These are phyloP conservation scores for Sus scrofa DNA, from an alignment of 2,113 vertebrate genomes.

Conservation along the genomic window DNA sequence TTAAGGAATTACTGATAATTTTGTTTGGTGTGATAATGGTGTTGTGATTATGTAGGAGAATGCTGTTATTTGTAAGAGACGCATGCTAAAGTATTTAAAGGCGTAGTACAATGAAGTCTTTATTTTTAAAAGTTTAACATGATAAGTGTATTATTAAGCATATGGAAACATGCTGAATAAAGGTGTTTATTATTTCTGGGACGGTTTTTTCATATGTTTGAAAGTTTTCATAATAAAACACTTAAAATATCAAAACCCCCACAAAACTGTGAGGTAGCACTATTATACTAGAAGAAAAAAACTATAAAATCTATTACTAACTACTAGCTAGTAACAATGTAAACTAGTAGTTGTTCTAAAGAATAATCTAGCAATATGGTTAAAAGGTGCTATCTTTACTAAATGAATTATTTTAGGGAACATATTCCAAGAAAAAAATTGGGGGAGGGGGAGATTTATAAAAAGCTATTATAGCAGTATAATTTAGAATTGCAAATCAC, in stretches of 20 bases:
- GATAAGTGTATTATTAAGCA: constrained; percentile 21
- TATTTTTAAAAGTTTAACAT: constrained; percentile 60
- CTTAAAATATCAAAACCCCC: not conserved
- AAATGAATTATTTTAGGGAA: constrained; percentile 30
- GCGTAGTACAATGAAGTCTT: not conserved
- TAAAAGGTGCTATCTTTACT: constrained; percentile 55
- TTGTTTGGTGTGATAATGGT: not conserved
- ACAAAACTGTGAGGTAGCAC: not conserved
- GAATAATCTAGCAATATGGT: constrained; percentile 35
- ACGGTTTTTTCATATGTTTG: not conserved
- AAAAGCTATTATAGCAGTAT: not conserved
- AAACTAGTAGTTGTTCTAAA: constrained; percentile 37
- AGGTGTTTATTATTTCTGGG: not conserved
- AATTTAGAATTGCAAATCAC: constrained; percentile 47
- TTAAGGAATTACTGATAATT: constrained; percentile 48
- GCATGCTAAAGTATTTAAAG: constrained; percentile 38
- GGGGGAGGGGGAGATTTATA: not conserved
- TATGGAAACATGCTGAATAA: constrained; percentile 30
- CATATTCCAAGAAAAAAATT: constrained; percentile 39
- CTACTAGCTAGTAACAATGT: not conserved
- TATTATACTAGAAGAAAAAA: constrained; percentile 31
- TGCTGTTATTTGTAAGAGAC: constrained; percentile 4
- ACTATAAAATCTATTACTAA: constrained; percentile 5
- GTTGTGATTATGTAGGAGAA: not conserved
- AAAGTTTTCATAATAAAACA: constrained; percentile 56